Evolutionary conservation across 35 echinoderm and acorn worm species (phyloP).

Genomic region (Amphiura filiformis): DNA sequence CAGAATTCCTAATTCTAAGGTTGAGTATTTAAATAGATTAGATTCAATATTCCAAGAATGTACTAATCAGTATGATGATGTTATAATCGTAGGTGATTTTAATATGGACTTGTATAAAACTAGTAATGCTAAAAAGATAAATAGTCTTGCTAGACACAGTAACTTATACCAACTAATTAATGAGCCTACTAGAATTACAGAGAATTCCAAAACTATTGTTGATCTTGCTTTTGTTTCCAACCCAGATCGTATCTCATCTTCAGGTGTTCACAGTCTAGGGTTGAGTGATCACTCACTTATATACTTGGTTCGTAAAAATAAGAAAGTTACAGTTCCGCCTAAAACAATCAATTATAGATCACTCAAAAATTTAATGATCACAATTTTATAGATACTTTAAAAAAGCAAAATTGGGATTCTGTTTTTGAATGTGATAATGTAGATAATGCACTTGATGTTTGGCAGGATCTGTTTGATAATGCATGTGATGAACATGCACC

Average conservation of each 20-base stretch:
- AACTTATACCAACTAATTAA: conserved; percentile 2
- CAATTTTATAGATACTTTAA: neutral
- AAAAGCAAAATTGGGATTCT: neutral
- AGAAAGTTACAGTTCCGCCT: neutral
- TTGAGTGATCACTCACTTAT: conserved; percentile 1
- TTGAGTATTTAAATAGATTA: conserved; percentile 17
- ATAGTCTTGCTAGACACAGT: conserved; percentile 5
- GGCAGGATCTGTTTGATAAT: neutral
- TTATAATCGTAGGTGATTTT: conserved; percentile 4
- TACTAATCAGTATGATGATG: conserved; percentile 7
- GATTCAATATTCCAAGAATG: conserved; percentile 22
- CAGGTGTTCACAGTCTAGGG: neutral
- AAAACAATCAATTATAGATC: neutral
- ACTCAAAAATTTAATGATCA: neutral
- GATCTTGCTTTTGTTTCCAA: neutral
- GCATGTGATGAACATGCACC: neutral
- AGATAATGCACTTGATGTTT: neutral
- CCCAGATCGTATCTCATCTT: neutral
- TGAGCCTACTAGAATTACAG: neutral
- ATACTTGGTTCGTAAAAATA: neutral
- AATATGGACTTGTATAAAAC: neutral
- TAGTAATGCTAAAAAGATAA: conserved; percentile 12
- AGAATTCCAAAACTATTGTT: neutral
- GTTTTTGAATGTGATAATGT: neutral
- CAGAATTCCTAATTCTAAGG: conserved; percentile 10